These are phyloP conservation scores for Papilio xuthus DNA, from an alignment of 1,140 invertebrate genomes.

Conservation along the genomic window DNA sequence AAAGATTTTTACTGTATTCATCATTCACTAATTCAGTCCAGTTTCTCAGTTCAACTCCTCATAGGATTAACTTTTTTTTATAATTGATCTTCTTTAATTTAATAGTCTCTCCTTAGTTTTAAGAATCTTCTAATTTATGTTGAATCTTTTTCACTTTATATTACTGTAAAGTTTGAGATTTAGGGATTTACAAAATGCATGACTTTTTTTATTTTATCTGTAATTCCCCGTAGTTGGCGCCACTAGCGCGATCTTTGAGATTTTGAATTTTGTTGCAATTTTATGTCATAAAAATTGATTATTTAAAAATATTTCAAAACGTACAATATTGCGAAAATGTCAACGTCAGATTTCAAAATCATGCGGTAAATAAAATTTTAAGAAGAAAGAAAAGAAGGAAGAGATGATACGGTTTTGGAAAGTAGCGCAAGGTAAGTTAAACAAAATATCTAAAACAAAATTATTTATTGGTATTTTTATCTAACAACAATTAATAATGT, in stretches of 20 bases:
- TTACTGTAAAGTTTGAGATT: too few species aligned
- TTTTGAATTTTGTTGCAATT: neutral
- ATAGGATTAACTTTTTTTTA: too few species aligned
- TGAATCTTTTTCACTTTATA: too few species aligned
- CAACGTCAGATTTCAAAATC: neutral
- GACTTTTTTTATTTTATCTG: neutral
- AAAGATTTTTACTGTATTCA: too few species aligned
- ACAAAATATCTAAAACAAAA: neutral
- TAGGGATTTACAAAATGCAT: too few species aligned
- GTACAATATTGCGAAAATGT: neutral
- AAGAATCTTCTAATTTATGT: too few species aligned
- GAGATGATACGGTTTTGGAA: neutral
- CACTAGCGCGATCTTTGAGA: neutral
- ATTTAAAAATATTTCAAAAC: slow-evolving; percentile 1
- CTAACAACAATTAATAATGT: too few species aligned
- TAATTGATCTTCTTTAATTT: too few species aligned
- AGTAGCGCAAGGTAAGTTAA: neutral
- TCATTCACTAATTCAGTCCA: too few species aligned
- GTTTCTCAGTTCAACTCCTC: too few species aligned
- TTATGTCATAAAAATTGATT: neutral
- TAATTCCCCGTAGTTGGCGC: neutral
- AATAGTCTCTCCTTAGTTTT: too few species aligned
- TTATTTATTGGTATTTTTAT: neutral
- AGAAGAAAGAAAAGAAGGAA: neutral
- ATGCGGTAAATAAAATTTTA: neutral